A percentile compares a stretch with the other conserved stretches of the same genome.
Conservation (phyloP, 2,797 vertebrate genomes). For the Pseudochirops corinnae region DNA sequence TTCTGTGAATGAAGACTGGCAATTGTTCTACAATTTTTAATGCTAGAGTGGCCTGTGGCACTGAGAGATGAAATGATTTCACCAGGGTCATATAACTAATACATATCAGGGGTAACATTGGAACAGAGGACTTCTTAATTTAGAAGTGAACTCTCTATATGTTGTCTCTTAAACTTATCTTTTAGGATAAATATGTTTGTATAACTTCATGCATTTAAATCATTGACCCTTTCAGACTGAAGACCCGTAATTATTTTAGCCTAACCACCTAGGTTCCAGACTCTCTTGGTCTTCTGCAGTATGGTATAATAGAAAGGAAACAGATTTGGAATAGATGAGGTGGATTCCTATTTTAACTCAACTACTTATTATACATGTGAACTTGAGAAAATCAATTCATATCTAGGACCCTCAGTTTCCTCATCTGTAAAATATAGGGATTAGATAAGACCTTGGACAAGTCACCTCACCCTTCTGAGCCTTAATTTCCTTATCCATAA, state of each 20-base stretch:
- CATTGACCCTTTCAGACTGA: not conserved
- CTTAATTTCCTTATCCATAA: not conserved
- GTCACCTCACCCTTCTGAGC: not conserved
- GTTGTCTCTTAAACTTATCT: not conserved
- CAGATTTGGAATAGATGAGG: not conserved
- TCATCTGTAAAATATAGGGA: not conserved
- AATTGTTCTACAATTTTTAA: not conserved
- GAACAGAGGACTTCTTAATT: not conserved
- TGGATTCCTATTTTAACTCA: not conserved
- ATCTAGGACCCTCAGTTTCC: not conserved
- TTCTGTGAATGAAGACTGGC: not conserved
- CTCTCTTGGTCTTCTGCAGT: not conserved
- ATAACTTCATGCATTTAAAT: not conserved
- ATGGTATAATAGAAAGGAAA: not conserved
- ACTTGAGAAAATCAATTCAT: not conserved
- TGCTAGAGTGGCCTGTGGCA: not conserved
- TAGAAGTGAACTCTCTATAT: not conserved
- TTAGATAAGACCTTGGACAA: not conserved
- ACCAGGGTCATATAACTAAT: not conserved
- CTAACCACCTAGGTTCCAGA: not conserved
- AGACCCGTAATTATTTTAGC: not conserved
- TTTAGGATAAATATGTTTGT: not conserved
- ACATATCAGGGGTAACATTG: not conserved
- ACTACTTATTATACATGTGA: not conserved
- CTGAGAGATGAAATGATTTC: not conserved